Conservation (phyloP, 2,797 vertebrate species). For the Craterocephalus amniculus region DNA sequence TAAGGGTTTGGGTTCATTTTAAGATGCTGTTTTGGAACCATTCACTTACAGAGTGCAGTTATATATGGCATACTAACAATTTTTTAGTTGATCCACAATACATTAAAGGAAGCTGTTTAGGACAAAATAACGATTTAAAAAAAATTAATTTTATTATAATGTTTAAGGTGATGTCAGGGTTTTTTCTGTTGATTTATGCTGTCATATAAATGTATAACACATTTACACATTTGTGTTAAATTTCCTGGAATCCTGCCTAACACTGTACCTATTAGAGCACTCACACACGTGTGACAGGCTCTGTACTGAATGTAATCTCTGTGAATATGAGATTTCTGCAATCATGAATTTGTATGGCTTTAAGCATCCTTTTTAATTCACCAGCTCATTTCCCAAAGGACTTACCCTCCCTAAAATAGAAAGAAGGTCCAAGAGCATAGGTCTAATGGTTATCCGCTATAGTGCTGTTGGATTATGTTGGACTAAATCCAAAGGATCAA, state of each 20-base stretch:
- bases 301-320: conserved; percentile 61
- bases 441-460: conserved; percentile 78
- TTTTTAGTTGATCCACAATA: background rate
- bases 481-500: conserved; percentile 78
- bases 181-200: conserved; percentile 2
- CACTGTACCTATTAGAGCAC: conserved; percentile 36
- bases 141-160: background rate
- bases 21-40: background rate
- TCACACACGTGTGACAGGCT: conserved; percentile 51
- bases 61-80: background rate
- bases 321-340: conserved; percentile 61
- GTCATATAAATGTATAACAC: conserved; percentile 2
- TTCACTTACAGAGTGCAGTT: background rate
- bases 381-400: conserved; percentile 75
- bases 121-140: background rate
- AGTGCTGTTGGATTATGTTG: conserved; percentile 77
- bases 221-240: conserved; percentile 36
- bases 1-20: background rate
- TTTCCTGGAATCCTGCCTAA: conserved; percentile 23
- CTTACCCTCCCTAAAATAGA: conserved; percentile 75
- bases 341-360: conserved; percentile 67
- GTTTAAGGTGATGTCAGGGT: background rate
- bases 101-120: background rate
- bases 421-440: conserved; percentile 74
- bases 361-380: conserved; percentile 72